phyloP scores from a whole-genome alignment of 2,888 invertebrate genomes.

The Hemistola chrysoprasaria region DNA sequence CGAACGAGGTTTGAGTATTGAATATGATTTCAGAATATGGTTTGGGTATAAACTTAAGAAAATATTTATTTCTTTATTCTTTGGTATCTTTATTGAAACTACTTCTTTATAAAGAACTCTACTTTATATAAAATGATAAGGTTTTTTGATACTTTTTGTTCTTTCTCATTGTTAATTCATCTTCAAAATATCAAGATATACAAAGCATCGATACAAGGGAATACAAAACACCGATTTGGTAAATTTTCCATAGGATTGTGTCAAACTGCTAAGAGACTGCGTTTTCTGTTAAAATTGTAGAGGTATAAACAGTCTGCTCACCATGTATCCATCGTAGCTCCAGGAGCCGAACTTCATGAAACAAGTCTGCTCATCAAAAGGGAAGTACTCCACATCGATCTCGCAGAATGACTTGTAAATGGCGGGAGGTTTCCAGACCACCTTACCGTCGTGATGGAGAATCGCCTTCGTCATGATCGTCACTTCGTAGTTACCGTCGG shows the following conservation, averaged over 20 bases:
- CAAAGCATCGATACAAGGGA: too few species aligned
- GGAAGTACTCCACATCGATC: conserved; percentile 97
- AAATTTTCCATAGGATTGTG: too few species aligned
- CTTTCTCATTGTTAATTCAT: too few species aligned
- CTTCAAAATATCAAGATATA: too few species aligned
- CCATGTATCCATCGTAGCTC: conserved; percentile 97
- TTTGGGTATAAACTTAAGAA: too few species aligned
- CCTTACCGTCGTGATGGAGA: conserved; percentile 95
- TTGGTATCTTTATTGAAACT: neutral
- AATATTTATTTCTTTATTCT: too few species aligned
- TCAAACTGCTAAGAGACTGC: too few species aligned
- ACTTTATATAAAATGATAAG: too few species aligned
- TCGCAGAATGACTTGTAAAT: conserved; percentile 99
- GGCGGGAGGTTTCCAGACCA: conserved; percentile 98
- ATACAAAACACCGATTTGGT: too few species aligned
- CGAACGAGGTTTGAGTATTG: conserved; percentile 13
- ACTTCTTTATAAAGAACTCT: too few species aligned
- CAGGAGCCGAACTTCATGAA: conserved; percentile 98
- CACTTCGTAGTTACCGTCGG: conserved; percentile 98
- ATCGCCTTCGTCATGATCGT: conserved; percentile 99
- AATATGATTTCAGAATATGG: conserved; percentile 8
- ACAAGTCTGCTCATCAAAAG: conserved; percentile 97
- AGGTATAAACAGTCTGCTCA: conserved; percentile 75
- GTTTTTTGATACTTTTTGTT: too few species aligned
- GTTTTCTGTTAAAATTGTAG: too few species aligned